Evolutionary conservation across 2,113 vertebrate genomes (phyloP).

Genomic region (Acrocephalus kingi): DNA sequence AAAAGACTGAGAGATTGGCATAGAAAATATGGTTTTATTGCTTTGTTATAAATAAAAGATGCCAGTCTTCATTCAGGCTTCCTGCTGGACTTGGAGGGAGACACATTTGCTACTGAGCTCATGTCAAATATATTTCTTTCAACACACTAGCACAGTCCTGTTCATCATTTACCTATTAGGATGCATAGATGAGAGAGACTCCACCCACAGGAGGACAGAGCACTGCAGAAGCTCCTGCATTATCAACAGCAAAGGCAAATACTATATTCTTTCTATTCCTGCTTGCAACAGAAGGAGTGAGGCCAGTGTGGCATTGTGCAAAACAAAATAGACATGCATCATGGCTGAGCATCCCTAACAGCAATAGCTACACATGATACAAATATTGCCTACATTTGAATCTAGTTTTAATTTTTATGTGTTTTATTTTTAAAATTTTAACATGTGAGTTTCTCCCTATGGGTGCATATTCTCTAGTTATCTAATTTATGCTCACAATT

Average conservation of each 20-base stretch:
- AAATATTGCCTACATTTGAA: background rate
- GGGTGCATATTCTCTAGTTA: background rate
- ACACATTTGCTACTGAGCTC: background rate
- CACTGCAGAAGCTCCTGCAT: background rate
- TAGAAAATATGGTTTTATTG: background rate
- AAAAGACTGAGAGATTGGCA: background rate
- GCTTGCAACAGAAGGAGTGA: background rate
- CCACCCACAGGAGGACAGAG: background rate
- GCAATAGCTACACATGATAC: accelerated
- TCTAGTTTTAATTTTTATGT: background rate
- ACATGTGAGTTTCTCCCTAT: background rate
- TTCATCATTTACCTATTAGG: background rate
- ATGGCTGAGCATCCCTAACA: background rate
- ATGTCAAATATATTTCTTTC: background rate
- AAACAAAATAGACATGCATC: accelerated
- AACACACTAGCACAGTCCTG: background rate
- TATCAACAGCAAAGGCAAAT: background rate
- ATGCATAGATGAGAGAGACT: background rate
- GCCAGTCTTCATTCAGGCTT: background rate
- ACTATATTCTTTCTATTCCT: background rate
- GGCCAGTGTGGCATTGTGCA: background rate
- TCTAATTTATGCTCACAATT: background rate
- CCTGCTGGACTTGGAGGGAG: background rate
- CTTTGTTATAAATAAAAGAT: background rate
- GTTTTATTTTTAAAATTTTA: background rate